phyloP scores from a whole-genome alignment of 2,113 vertebrate species.

The Nestor notabilis region DNA sequence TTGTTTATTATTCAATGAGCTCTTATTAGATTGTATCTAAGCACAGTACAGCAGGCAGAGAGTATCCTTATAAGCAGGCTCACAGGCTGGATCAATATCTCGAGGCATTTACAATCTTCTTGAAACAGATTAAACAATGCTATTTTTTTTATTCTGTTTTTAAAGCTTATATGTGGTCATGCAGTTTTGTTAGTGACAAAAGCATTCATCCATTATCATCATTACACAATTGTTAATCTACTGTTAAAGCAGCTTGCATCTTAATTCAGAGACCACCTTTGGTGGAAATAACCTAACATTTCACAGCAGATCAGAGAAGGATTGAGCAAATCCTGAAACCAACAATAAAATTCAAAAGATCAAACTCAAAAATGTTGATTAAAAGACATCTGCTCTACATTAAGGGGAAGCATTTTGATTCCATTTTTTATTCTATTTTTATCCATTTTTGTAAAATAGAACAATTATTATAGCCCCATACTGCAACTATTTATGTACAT shows the following conservation, averaged over 20 bases:
- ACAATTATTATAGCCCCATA: not conserved
- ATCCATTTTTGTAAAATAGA: not conserved
- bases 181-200: conserved; percentile 33
- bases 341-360: not conserved
- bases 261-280: conserved; percentile 2
- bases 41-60: conserved; percentile 65
- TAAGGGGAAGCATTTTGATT: not conserved
- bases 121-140: conserved; percentile 71
- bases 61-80: conserved; percentile 65
- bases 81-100: conserved; percentile 74
- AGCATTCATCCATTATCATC: conserved; percentile 15
- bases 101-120: conserved; percentile 74
- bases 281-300: not conserved
- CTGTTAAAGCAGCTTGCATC: conserved; percentile 8
- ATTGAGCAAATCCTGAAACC: not conserved
- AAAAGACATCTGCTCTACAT: not conserved
- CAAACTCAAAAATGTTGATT: not conserved
- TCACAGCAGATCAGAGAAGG: not conserved
- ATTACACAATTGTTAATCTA: conserved; percentile 2
- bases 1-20: conserved; percentile 80
- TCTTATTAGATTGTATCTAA: conserved; percentile 80
- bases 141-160: conserved; percentile 64
- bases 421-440: not conserved
- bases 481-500: not conserved
- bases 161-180: not conserved